These are phyloP conservation scores for Dryomyza anilis DNA, from an alignment of 2,888 invertebrate species.

Conservation along the genomic window DNA sequence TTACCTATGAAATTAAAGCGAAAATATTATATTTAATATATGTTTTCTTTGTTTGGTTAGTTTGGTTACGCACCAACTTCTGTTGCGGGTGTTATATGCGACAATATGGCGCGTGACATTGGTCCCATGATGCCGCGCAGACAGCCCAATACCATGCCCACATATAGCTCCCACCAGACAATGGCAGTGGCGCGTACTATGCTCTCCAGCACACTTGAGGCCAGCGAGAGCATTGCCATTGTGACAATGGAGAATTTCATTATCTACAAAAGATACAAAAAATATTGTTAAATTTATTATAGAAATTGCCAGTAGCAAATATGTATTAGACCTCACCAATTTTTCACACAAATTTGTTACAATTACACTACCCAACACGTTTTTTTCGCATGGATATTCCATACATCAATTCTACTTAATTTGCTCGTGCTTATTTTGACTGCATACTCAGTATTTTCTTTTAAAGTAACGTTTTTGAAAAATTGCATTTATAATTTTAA, in stretches of 20 bases:
- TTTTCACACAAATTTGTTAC: no score
- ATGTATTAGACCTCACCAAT: no score
- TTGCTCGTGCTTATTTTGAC: no score
- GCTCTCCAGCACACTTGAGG: constrained; percentile 54
- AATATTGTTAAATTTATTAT: no score
- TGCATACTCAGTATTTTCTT: no score
- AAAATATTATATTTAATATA: background rate
- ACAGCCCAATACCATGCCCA: constrained; percentile 51
- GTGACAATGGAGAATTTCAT: constrained; percentile 54
- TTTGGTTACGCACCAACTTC: constrained; percentile 58
- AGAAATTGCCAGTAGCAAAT: no score
- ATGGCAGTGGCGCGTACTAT: constrained; percentile 55
- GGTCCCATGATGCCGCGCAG: constrained; percentile 56
- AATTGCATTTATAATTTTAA: no score
- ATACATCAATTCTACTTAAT: no score
- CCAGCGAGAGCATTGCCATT: constrained; percentile 52
- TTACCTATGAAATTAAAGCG: constrained; percentile 60
- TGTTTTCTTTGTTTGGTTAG: background rate
- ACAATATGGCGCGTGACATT: constrained; percentile 59
- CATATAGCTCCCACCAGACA: constrained; percentile 54
- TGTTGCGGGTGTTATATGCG: constrained; percentile 53
- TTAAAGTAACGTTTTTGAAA: no score
- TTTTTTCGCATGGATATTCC: no score
- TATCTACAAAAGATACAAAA: no score
- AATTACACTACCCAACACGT: no score